Conservation (phyloP, 1,140 invertebrate species). For the Atta colombica region DNA sequence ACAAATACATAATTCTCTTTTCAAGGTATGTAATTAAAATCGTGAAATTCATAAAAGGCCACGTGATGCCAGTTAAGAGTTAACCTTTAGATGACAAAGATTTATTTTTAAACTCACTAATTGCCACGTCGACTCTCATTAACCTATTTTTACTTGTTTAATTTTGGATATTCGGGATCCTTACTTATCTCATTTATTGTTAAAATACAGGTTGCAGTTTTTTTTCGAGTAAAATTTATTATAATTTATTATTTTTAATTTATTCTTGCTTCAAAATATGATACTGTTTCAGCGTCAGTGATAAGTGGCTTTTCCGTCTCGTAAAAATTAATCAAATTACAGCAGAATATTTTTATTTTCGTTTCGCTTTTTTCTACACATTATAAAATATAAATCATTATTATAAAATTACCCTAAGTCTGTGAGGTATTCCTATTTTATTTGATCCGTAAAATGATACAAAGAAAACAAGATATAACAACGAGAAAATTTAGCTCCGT, state of each 20-base stretch:
- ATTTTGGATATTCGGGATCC: too few relatives aligned
- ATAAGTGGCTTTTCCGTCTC: too few relatives aligned
- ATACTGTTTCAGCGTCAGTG: too few relatives aligned
- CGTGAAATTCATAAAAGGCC: not conserved
- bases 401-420: not conserved
- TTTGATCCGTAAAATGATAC: not conserved
- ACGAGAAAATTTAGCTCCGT: constrained; percentile 19
- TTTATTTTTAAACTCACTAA: too few relatives aligned
- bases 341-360: not conserved
- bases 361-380: too few relatives aligned
- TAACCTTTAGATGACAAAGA: not conserved
- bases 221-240: too few relatives aligned
- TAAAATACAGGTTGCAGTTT: too few relatives aligned
- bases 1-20: not conserved
- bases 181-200: too few relatives aligned
- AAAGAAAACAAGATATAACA: not conserved
- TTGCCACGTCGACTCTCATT: too few relatives aligned
- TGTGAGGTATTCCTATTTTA: not conserved
- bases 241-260: too few relatives aligned
- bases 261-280: too few relatives aligned
- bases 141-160: too few relatives aligned
- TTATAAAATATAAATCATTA: not conserved
- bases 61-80: not conserved
- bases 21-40: not conserved
- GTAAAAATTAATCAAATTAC: constrained; percentile 14